phyloP scores from a whole-genome alignment of 2,888 invertebrate genomes.

The Dyspetes luteomarginatus region DNA sequence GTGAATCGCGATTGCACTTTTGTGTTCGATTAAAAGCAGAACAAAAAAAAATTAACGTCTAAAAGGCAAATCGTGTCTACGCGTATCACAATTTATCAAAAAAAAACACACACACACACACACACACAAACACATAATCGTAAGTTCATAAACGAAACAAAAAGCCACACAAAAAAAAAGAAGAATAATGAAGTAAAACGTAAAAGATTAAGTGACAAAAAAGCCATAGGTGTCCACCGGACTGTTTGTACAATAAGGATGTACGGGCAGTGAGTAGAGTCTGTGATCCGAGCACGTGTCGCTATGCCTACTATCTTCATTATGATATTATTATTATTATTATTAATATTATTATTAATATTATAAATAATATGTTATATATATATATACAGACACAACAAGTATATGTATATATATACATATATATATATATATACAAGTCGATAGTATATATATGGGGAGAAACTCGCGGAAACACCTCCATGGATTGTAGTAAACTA shows the following conservation, averaged over 20 bases:
- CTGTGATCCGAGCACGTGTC: conserved; percentile 83
- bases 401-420: conserved; percentile 70
- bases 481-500: conserved; percentile 80
- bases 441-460: conserved; percentile 57
- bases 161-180: conserved; percentile 64
- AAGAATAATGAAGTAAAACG: conserved; percentile 47
- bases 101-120: conserved; percentile 26
- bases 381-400: conserved; percentile 70
- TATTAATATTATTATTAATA: conserved; percentile 69
- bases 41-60: conserved; percentile 17
- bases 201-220: conserved; percentile 55
- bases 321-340: conserved; percentile 81
- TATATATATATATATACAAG: conserved; percentile 48
- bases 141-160: neutral
- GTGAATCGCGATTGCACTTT: conserved; percentile 44
- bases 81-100: neutral
- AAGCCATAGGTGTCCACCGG: conserved; percentile 83
- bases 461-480: conserved; percentile 67
- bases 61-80: neutral
- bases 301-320: conserved; percentile 83
- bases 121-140: neutral
- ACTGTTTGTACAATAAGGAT: conserved; percentile 78
- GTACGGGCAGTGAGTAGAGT: conserved; percentile 81
- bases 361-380: conserved; percentile 73
- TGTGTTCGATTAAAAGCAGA: conserved; percentile 27